Evolutionary conservation across 1,140 invertebrate genomes (phyloP), one percentile per base, ranked within the genome.

Genomic region (Proales similis): DNA sequence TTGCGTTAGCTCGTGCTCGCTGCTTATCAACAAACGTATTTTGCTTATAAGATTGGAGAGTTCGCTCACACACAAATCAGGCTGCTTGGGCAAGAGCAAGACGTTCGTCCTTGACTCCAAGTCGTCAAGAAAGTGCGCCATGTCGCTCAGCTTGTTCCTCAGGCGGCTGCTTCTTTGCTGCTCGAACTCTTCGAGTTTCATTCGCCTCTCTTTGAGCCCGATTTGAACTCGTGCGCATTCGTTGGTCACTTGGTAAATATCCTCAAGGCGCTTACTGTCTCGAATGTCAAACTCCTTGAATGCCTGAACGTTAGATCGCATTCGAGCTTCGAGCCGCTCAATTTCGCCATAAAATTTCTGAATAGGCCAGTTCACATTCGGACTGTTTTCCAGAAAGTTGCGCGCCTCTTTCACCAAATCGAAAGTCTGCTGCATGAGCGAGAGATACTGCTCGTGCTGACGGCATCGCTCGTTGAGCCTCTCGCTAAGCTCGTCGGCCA

Each of bases 1-100:
- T 36, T 57, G 39, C 14, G 17, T 57, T 26, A 57, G 19, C 4
- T 57, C 51, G 9, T 42, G 19, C 39, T 57, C 51, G 45, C 32
- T 57, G 12, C 24, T 19, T 12, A 30, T 24, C 27, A 57, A 42
- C 11, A 42, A 29, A 42, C 39, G 45, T 42, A 42, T 39, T 0
- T 43, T 30, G 2, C 32, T 26, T 5, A 57, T 4, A 57, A 42
- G 45, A 27, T 57, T 42, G 4, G 29, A 26, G 3, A 42, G 1
- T 2, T 14, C 30, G 17, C 30, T 57, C n/a, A 57, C 17, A 57
- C n/a, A n/a, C n/a, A n/a, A n/a, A n/a, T n/a, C n/a, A n/a, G n/a
- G n/a, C n/a, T n/a, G n/a, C n/a, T n/a, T n/a, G n/a, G n/a, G n/a
- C n/a, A n/a, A n/a, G n/a, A n/a, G n/a, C n/a, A n/a, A n/a, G n/a